phyloP scores from a whole-genome alignment of 2,113 vertebrate genomes.

The Anoura caudifer region DNA sequence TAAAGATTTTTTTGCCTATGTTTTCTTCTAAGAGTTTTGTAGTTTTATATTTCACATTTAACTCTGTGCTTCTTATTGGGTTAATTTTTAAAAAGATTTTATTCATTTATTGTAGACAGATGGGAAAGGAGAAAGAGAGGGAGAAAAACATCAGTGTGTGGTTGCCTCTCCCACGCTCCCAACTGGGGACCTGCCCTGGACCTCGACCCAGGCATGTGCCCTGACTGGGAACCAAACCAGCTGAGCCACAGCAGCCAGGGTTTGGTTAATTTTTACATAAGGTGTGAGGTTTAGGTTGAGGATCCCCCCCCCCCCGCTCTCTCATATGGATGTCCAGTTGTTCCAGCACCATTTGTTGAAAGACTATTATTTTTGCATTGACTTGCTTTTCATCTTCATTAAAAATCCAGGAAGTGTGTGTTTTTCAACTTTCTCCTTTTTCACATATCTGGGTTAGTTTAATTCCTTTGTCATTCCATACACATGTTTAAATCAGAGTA shows the following conservation, averaged over 20 bases:
- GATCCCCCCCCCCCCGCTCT: no score
- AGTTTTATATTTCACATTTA: not conserved
- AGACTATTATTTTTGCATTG: not conserved
- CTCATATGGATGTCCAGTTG: no score
- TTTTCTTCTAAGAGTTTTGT: not conserved
- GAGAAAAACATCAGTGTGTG: no score
- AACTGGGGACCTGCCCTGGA: no score
- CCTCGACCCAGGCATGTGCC: no score
- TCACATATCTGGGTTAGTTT: not conserved
- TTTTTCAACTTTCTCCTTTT: not conserved
- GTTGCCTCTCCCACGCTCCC: no score
- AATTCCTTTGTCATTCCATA: not conserved
- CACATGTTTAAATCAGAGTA: not conserved
- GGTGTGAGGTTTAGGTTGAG: no score
- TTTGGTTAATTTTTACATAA: not conserved
- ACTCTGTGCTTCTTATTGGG: not conserved
- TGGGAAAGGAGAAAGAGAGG: no score
- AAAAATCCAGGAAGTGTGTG: not conserved
- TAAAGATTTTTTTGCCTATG: not conserved
- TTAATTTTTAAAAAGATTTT: not conserved
- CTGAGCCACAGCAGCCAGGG: no score
- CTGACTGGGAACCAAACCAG: no score
- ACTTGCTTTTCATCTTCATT: not conserved
- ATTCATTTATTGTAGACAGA: no score
- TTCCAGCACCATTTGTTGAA: not conserved